Base-by-base conservation (phyloP, 2,797 vertebrate species). In the Sebastolobus altivelis region DNA sequence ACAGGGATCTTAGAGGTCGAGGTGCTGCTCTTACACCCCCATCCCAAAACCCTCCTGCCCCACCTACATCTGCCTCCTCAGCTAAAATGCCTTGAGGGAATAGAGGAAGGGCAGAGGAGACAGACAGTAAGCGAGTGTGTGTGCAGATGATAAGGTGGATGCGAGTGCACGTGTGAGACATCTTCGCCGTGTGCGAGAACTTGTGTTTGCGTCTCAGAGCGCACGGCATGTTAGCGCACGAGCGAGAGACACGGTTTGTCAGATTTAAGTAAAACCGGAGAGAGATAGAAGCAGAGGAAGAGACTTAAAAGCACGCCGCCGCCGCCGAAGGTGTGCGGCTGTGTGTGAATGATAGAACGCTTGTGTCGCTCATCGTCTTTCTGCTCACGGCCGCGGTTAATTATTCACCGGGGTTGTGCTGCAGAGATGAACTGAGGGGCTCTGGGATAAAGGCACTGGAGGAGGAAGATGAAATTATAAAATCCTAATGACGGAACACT, bases 401-500 rank as follows among this genome's bases (percentile, higher is more conserved):
- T 94, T 94, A 95, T 94, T 95, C 93, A 94, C 88, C 65, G 74
- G 90, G 93, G 93, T 93, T 94, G 93, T 90, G 93, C 93, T 87
- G 93, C 91, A 83, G 77, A 90, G 92, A 94, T 91, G 92, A 94
- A 94, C 92, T 74, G 89, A 90, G 90, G 88, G 92, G 93, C 89
- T 93, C 76, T 86, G 91, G 92, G 92, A 94, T 91, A 92, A 94
- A 94, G 92, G 92, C 91, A 93, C 88, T 91, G 91, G 92, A 94
- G 94, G 88, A 89, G 88, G 92, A 92, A 94, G 94, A 94, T 96
- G 94, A 93, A 95, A 95, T 95, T 95, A 95, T 95, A 91, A 94
- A 94, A 93, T 91, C 91, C 93, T 94, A 95, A 95, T 95, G 95
- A 93, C 83, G 85, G 91, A 93, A 90, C 93, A 92, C 90, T 56